Evolutionary conservation across 2,888 invertebrate genomes (phyloP).

Genomic region (Melinaea menophilus): DNA sequence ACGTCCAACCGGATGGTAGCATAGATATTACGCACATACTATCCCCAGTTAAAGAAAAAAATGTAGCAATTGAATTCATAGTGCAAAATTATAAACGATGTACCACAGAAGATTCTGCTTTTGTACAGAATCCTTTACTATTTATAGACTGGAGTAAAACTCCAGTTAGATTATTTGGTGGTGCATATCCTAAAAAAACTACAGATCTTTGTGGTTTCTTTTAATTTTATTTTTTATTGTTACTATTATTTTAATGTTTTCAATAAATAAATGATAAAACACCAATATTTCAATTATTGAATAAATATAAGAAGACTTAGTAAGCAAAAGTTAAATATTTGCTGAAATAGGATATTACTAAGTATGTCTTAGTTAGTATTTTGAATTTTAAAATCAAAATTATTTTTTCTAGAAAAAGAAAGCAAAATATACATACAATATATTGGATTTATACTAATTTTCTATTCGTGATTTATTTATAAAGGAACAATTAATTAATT

Average conservation of each 20-base stretch:
- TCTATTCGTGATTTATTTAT: no score
- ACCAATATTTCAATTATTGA: no score
- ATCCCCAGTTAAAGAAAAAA: conserved; percentile 55
- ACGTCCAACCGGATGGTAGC: conserved; percentile 60
- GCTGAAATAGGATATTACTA: no score
- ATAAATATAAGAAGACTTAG: no score
- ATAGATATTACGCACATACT: conserved; percentile 56
- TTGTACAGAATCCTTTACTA: conserved; percentile 47
- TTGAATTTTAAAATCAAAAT: no score
- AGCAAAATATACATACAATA: no score
- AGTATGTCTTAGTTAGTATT: no score
- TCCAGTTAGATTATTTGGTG: conserved; percentile 82
- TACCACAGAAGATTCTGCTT: conserved; percentile 50
- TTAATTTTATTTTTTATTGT: conserved; percentile 34
- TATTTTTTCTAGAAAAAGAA: no score
- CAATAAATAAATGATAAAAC: background rate
- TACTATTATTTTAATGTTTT: background rate
- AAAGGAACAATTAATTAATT: no score
- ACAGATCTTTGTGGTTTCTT: conserved; percentile 79
- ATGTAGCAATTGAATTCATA: conserved; percentile 59
- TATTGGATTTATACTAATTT: no score
- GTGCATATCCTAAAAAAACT: conserved; percentile 79
- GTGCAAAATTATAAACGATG: conserved; percentile 63
- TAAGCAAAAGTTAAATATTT: no score
- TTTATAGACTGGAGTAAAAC: conserved; percentile 82